A percentile compares a stretch with the other conserved stretches of the same genome.
These are phyloP conservation scores for Rugalucina vietnamica DNA, from an alignment of 2,888 invertebrate genomes.

Conservation along the genomic window DNA sequence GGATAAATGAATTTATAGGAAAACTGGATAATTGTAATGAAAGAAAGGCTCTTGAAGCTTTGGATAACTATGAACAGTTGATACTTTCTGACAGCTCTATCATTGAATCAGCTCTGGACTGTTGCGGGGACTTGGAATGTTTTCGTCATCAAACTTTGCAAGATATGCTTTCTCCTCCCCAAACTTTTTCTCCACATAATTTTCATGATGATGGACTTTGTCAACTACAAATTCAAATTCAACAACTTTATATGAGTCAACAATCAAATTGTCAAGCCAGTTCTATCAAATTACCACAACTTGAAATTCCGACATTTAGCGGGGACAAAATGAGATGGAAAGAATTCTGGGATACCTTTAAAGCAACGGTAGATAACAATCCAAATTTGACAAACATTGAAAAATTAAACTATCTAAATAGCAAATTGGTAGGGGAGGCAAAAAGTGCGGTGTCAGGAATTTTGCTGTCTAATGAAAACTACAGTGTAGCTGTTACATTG, in stretches of 20 bases:
- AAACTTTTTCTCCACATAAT: not conserved
- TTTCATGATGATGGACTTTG: not conserved
- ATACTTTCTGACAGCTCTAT: not conserved
- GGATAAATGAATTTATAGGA: not conserved
- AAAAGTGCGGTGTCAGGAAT: slow-evolving; percentile 14
- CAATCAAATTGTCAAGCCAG: not conserved
- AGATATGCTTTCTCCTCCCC: not conserved
- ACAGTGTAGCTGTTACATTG: slow-evolving; percentile 15
- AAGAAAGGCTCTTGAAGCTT: not conserved
- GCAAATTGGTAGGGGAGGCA: not conserved
- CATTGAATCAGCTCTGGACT: not conserved
- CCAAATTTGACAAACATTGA: not conserved
- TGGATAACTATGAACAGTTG: not conserved
- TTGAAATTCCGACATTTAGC: not conserved
- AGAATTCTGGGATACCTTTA: not conserved
- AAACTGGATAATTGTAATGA: not conserved
- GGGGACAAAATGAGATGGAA: not conserved
- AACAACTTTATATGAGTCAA: not conserved
- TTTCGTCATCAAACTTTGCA: not conserved
- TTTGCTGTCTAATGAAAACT: slow-evolving; percentile 35
- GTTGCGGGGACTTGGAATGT: not conserved
- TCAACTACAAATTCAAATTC: not conserved
- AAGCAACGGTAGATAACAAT: not conserved
- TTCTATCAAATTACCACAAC: not conserved
- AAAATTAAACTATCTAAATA: not conserved